These are phyloP conservation scores for Erpobdella octoculata DNA, from an alignment of 2,888 invertebrate genomes.

Conservation along the genomic window DNA sequence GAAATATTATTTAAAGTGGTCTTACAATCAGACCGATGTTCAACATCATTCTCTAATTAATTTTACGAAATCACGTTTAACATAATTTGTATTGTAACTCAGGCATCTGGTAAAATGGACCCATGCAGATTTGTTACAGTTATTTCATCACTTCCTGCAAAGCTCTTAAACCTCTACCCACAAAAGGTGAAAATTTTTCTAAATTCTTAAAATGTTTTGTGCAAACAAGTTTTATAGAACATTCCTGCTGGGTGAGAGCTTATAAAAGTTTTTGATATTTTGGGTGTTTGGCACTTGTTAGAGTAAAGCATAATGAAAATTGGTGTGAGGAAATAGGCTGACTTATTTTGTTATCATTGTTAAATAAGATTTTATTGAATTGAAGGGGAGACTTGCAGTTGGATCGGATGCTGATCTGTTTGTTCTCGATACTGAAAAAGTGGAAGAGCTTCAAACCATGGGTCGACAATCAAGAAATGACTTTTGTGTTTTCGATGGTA, in stretches of 20 bases:
- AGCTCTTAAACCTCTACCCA: conserved; percentile 20
- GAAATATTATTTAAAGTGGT: neutral
- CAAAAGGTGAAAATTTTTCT: conserved; percentile 6
- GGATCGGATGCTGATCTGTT: conserved; percentile 95
- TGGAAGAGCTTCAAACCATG: conserved; percentile 69
- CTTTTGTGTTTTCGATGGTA: conserved; percentile 96
- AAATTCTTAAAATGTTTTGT: neutral
- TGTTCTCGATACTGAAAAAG: conserved; percentile 88
- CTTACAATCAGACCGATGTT: too few relatives aligned
- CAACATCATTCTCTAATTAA: too few relatives aligned
- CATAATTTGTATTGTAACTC: too few relatives aligned
- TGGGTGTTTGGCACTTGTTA: neutral
- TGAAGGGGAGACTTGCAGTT: conserved; percentile 74
- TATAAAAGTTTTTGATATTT: neutral
- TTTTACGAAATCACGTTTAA: too few relatives aligned
- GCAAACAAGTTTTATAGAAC: neutral
- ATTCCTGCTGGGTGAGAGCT: neutral
- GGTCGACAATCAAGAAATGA: conserved; percentile 64
- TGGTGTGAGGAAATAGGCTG: neutral
- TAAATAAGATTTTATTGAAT: neutral
- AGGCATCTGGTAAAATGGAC: neutral
- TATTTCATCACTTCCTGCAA: conserved; percentile 16
- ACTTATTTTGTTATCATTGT: neutral
- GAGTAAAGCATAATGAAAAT: neutral
- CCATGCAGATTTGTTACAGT: conserved; percentile 9